Evolutionary conservation across 2,888 invertebrate species (phyloP), one percentile per base, ranked within the genome.

Genomic region (Lobophora halterata): DNA sequence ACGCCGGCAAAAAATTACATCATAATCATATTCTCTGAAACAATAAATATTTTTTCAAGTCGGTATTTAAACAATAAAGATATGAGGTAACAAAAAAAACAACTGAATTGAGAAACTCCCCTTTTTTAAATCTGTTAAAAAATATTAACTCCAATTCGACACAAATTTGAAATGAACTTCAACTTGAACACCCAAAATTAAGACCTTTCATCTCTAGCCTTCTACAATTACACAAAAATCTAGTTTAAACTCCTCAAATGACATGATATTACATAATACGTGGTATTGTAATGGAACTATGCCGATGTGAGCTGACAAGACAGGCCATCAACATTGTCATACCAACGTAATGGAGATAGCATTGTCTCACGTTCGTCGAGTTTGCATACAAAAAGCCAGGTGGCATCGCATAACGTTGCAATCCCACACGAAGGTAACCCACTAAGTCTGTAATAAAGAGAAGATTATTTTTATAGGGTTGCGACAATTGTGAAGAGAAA

Each of bases 351-450:
- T 43, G 36, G 30, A 24, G 33, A 23, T 29, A 34, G 21, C 35
- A 35, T 45, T 52, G 49, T 57, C 46, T 49, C 52, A 43, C 52
- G 50, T n/a, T n/a, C n/a, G n/a, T n/a, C 29, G 36, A 42, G 29
- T 44, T 32, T 43, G 52, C 39, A 50, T 49, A 55, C 52, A 57
- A 47, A 57, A 55, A 54, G 26, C 49, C n/a, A 40, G 46, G 47
- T 50, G 52, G 26, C 24, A 13, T 29, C 17, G 44, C 27, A 32
- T 42, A 32, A 33, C 37, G 14, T 23, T 28, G 23, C 32, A 24
- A 42, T 36, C 31, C 31, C 7, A 16, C 12, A 10, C 8, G 17
- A 17, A 27, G 18, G 14, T 33, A 26, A 25, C 11, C 11, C 21
- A 21, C n/a, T n/a, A n/a, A n/a, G n/a, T n/a, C n/a, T n/a, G n/a